Base-by-base conservation (phyloP, 2,888 invertebrate species). In the Nezara viridula region DNA sequence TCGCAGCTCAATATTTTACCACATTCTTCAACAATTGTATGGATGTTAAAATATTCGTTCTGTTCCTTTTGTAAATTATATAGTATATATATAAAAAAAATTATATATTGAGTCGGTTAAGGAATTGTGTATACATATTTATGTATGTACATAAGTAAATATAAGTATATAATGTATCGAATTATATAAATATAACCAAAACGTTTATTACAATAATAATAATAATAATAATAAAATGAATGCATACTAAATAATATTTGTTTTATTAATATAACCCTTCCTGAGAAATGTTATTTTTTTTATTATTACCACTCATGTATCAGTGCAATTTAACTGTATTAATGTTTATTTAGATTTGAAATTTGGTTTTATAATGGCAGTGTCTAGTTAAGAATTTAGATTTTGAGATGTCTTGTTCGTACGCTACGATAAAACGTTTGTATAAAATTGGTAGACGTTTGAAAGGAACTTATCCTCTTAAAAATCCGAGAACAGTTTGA, bases 111-210 rank as follows among this genome's bases (percentile, higher is more conserved):
- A 55, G 37, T 52, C 40, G 52, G 40, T 52, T 88, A 88, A 77
- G 88, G 81, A 88, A 81, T 49, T 88, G 88, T 88, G 88, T 88
- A 88, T 81, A 88, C 88, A 88, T 85, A 88, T 88, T 88, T 88
- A 88, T 88, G 37, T 88, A 81, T 88, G 88, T 88, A 88, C 73
- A 88, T 88, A 88, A 55, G 9, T 66, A 88, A 66, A 81, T 88
- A 81, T 66, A 66, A 66, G 27, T 60, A 60, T 60, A 27, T 73
- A 73, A 73, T 88, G 88, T 88, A 88, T 88, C 52, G 49, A 88
- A 81, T 81, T 88, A 88, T 88, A 88, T 88, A 81, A 88, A 81
- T 88, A 88, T 88, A 81, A 88, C 52, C 85, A 88, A 88, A 73
- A 88, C 55, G 85, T 88, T 88, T 88, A 88, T 88, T 88, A 88